Conservation (phyloP, 2,113 vertebrate genomes). For the Chauna torquata region DNA sequence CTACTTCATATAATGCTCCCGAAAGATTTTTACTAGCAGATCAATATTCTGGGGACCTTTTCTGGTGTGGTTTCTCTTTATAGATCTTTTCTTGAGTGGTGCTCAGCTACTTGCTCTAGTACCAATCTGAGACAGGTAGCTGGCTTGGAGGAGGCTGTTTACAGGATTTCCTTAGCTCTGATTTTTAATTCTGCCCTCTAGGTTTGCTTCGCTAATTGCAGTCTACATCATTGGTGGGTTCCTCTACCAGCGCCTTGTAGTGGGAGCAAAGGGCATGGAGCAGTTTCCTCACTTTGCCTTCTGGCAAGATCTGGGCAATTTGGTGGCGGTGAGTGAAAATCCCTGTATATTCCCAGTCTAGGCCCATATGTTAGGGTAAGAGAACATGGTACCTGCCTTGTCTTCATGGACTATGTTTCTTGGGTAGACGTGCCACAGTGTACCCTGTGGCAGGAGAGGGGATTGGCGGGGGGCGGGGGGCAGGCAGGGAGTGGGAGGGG, state of each 20-base stretch:
- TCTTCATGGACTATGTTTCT: background rate
- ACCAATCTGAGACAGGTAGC: background rate
- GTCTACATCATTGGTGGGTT: constrained; percentile 92
- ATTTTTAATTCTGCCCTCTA: constrained; percentile 49
- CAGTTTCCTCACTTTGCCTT: constrained; percentile 94
- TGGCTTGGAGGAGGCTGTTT: background rate
- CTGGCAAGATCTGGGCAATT: constrained; percentile 94
- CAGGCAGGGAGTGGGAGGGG: background rate
- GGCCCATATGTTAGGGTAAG: background rate
- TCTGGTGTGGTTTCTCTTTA: background rate
- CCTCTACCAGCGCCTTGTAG: constrained; percentile 91
- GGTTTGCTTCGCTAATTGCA: constrained; percentile 81
- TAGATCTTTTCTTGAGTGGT: background rate
- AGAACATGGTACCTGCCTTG: background rate
- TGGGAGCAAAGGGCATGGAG: constrained; percentile 96
- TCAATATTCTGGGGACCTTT: background rate
- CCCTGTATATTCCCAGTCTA: background rate
- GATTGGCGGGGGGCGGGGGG: no score
- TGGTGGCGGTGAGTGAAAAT: constrained; percentile 86
- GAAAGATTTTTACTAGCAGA: background rate
- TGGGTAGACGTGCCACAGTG: background rate
- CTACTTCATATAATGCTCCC: background rate
- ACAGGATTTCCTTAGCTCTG: background rate
- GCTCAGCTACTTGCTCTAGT: background rate
- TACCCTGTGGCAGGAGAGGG: background rate